Conservation (phyloP, 2,888 invertebrate species). For the Trypoxylon attenuatum region DNA sequence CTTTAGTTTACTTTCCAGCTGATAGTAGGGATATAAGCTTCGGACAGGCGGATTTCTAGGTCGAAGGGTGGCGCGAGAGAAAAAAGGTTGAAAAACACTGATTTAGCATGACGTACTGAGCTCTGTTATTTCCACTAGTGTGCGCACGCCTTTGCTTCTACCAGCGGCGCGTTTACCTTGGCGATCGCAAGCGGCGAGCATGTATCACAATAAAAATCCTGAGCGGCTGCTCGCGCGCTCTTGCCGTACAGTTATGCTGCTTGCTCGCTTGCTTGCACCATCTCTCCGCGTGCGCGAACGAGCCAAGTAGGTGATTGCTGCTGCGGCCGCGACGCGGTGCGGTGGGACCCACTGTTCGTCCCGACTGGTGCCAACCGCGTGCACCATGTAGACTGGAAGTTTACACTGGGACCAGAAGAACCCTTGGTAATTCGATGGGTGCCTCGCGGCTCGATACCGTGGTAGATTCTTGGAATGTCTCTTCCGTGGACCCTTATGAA, state of each 20-base stretch:
- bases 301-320: background rate
- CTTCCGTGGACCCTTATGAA: slow-evolving; percentile 6
- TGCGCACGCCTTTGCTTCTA: too few species aligned
- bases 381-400: too few species aligned
- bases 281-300: slow-evolving; percentile 1
- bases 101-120: slow-evolving; percentile 26
- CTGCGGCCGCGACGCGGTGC: background rate
- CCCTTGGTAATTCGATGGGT: slow-evolving; percentile 26
- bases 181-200: slow-evolving; percentile 22
- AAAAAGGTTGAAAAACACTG: too few species aligned
- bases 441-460: background rate
- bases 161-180: slow-evolving; percentile 42
- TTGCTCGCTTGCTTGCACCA: slow-evolving; percentile 41
- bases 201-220: slow-evolving; percentile 39
- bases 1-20: too few species aligned
- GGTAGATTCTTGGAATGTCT: slow-evolving; percentile 14
- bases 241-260: slow-evolving; percentile 57
- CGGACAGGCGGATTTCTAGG: too few species aligned
- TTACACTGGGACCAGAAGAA: too few species aligned
- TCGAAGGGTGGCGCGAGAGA: too few species aligned
- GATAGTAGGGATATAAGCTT: too few species aligned
- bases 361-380: too few species aligned
- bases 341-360: too few species aligned
- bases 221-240: background rate
- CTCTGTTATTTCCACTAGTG: slow-evolving; percentile 46